phyloP scores from a whole-genome alignment of 2,113 vertebrate species.

The Chionis minor region DNA sequence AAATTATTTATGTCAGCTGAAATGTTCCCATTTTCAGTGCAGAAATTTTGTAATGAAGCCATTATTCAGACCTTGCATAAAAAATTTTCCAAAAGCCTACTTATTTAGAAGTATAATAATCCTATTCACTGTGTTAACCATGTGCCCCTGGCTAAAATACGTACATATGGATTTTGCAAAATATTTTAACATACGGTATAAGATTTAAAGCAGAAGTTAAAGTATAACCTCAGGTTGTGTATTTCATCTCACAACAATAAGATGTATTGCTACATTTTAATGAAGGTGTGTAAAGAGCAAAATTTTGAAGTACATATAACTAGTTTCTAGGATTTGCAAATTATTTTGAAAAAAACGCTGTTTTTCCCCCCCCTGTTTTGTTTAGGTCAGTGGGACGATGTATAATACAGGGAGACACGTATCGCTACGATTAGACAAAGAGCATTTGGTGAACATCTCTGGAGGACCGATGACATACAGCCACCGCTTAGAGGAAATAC shows the following conservation, averaged over 20 bases:
- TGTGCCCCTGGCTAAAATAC: background rate
- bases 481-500: constrained; percentile 95
- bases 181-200: background rate
- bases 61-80: constrained; percentile 15
- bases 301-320: background rate
- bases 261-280: background rate
- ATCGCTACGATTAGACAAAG: constrained; percentile 94
- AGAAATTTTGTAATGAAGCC: constrained; percentile 27
- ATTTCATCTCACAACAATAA: background rate
- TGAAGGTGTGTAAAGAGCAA: background rate
- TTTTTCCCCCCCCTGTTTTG: background rate
- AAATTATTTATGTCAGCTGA: constrained; percentile 43
- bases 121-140: background rate
- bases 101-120: constrained; percentile 27
- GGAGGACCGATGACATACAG: constrained; percentile 98
- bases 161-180: constrained; percentile 13
- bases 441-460: constrained; percentile 97
- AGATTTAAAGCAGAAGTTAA: background rate
- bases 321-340: background rate
- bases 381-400: constrained; percentile 96
- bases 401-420: constrained; percentile 98
- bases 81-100: background rate
- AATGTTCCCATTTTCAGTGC: constrained; percentile 16
- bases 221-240: background rate
- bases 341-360: background rate